Percentiles rank a stretch among this genome's conserved stretches.
These are phyloP conservation scores for Notamacropus eugenii DNA, from an alignment of 2,797 vertebrate species.

Conservation along the genomic window DNA sequence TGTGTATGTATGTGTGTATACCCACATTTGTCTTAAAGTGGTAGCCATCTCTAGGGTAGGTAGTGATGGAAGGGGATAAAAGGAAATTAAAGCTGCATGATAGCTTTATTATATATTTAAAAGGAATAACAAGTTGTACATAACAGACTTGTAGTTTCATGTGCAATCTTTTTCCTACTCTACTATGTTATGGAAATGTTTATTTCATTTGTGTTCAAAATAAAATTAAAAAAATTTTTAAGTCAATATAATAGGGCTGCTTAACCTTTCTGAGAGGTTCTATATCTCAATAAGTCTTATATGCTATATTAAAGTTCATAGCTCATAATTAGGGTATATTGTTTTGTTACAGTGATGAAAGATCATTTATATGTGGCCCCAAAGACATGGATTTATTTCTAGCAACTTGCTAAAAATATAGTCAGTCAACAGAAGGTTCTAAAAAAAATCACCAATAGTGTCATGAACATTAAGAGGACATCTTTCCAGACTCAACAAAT, in stretches of 20 bases:
- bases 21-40: too few relatives aligned
- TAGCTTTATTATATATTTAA: not conserved
- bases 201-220: too few relatives aligned
- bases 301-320: not conserved
- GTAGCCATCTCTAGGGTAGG: too few relatives aligned
- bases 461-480: not conserved
- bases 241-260: not conserved
- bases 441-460: not conserved
- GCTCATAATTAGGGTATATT: slow-evolving; percentile 12
- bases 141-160: not conserved
- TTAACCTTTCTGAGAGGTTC: not conserved
- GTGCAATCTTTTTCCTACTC: not conserved
- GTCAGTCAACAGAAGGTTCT: not conserved
- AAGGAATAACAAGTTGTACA: not conserved
- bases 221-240: too few relatives aligned
- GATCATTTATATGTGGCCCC: not conserved
- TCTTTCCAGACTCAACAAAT: not conserved
- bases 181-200: too few relatives aligned
- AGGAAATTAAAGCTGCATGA: not conserved
- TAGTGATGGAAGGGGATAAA: not conserved
- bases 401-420: slow-evolving; percentile 31
- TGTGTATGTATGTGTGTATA: too few relatives aligned
- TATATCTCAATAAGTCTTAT: not conserved
- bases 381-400: slow-evolving; percentile 27
- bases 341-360: not conserved